Conservation (phyloP, 2,888 invertebrate genomes). For the Oxyteleia sp. region DNA sequence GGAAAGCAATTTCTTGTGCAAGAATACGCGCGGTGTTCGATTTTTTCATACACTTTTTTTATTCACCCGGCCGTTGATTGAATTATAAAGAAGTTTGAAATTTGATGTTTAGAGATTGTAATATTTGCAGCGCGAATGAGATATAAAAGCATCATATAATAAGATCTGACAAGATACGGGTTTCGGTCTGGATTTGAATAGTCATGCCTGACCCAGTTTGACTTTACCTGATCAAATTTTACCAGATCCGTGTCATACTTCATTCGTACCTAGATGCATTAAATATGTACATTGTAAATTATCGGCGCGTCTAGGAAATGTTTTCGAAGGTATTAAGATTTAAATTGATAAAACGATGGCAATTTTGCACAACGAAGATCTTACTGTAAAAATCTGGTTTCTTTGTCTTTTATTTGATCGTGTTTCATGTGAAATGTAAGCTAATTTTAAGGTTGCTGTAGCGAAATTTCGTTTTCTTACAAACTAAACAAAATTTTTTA, state of each 20-base stretch:
- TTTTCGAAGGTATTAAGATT: too few species aligned
- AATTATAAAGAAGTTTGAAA: neutral
- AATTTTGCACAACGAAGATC: too few species aligned
- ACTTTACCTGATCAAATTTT: constrained; percentile 58
- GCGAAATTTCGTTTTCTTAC: too few species aligned
- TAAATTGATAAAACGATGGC: too few species aligned
- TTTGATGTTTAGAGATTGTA: constrained; percentile 37
- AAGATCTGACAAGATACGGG: constrained; percentile 56
- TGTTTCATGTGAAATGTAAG: too few species aligned
- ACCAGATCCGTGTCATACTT: constrained; percentile 36
- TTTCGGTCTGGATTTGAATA: constrained; percentile 56
- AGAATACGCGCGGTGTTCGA: too few species aligned
- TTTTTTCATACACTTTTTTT: constrained; percentile 1
- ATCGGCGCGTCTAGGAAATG: too few species aligned
- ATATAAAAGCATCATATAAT: constrained; percentile 53
- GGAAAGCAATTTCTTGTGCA: too few species aligned
- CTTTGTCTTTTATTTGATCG: too few species aligned
- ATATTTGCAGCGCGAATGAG: constrained; percentile 34
- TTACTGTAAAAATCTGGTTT: too few species aligned
- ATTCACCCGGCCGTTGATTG: constrained; percentile 13
- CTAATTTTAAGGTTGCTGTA: too few species aligned
- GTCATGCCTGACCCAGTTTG: constrained; percentile 64
- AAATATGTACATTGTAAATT: constrained; percentile 53
- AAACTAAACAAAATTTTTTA: too few species aligned
- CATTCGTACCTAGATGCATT: constrained; percentile 19